Evolutionary conservation across 2,888 invertebrate genomes (phyloP), one percentile per base, ranked within the genome.

Genomic region (Ochropacha duplaris): DNA sequence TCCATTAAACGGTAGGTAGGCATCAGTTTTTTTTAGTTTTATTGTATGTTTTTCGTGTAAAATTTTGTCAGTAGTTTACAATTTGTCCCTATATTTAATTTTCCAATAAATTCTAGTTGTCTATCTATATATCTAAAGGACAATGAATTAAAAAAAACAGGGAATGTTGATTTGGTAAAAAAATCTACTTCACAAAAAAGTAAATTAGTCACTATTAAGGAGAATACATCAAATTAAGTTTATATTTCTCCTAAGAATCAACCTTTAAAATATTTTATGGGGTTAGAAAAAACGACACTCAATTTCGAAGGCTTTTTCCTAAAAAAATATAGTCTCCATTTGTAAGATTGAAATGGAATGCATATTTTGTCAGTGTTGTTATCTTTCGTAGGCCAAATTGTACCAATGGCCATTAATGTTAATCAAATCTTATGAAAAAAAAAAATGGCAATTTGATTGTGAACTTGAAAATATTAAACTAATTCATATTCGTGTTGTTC

Each of bases 201-300:
- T 54, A 31, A 52, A 57, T 54, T 24, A 52, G 58, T 63, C 63
- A 66, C 60, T 61, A 57, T 61, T 62, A 70, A 62, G 72, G 69
- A 75, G 74, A 71, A 71, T 70, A 74, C 76, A 78, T 77, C 73
- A 79, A 77, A 72, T 67, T 83, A 83, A 83, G 79, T 19, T 76
- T 74, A 71, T 70, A 75, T 78, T 83, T 83, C 78, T 82, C 80
- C 69, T 84, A 85, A 85, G 84, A 78, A 79, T 83, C 78, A 80
- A 80, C 71, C 79, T 74, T 76, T 61, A 9, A 19, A 44, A 8
- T 73, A 65, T 56, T 55, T 64, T 71, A 68, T 59, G 61, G 67
- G 73, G 69, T 64, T 64, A 57, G n/a, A n/a, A 62, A 69, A 65
- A 65, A 66, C 69, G 74, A 68, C 64, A 69, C 63, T 71, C 66